Evolutionary conservation across 2,888 invertebrate genomes (phyloP).

Genomic region (Tubulanus polymorphus): DNA sequence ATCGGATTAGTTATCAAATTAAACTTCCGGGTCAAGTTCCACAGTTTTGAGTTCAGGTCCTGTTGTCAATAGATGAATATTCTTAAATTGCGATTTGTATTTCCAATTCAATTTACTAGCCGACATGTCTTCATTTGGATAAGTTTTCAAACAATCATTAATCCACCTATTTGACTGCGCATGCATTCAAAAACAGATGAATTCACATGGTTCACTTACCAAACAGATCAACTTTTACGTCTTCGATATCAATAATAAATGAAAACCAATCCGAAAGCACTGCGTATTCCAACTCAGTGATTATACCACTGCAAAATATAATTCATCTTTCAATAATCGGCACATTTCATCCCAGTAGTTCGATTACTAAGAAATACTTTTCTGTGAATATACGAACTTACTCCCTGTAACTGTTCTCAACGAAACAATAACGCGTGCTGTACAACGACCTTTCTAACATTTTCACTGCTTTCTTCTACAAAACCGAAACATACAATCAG

Average conservation of each 20-base stretch:
- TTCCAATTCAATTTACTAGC: no score
- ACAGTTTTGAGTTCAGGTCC: no score
- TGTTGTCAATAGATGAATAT: no score
- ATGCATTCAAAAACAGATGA: no score
- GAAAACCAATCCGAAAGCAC: slow-evolving; percentile 42
- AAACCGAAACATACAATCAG: slow-evolving; percentile 1
- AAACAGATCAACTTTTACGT: slow-evolving; percentile 35
- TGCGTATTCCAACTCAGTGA: slow-evolving; percentile 39
- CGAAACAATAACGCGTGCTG: slow-evolving; percentile 45
- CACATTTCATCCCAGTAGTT: not conserved
- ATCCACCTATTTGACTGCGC: no score
- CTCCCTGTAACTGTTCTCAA: slow-evolving; percentile 40
- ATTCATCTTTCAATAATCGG: not conserved
- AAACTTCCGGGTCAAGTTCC: no score
- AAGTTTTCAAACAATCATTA: no score
- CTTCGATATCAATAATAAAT: slow-evolving; percentile 31
- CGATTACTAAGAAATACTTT: not conserved
- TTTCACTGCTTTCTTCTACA: slow-evolving; percentile 36
- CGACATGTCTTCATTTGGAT: no score
- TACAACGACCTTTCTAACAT: slow-evolving; percentile 44
- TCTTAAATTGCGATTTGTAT: no score
- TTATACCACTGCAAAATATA: slow-evolving; percentile 28
- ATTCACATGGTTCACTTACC: no score
- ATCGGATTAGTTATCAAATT: no score
- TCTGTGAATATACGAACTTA: no score